phyloP scores from a whole-genome alignment of 1,140 invertebrate genomes.

The Danaus plexippus region DNA sequence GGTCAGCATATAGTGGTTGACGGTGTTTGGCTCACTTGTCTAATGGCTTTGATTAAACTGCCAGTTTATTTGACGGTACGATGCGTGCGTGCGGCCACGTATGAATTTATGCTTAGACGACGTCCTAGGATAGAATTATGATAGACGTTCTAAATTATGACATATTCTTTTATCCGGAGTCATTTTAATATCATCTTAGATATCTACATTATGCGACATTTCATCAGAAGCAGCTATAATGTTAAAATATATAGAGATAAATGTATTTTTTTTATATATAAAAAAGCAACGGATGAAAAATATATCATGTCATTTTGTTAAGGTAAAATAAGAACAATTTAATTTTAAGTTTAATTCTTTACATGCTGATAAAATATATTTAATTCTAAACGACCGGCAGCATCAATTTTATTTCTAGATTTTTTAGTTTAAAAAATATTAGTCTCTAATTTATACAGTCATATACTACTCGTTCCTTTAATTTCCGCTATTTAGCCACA shows the following conservation, averaged over 20 bases:
- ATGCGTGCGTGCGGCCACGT: conserved; percentile 63
- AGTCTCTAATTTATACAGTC: no score
- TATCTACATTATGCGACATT: neutral
- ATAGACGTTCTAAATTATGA: conserved; percentile 30
- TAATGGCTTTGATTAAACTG: conserved; percentile 71
- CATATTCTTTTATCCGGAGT: conserved; percentile 4
- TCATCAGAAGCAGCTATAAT: no score
- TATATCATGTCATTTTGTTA: no score
- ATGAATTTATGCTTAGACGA: conserved; percentile 68
- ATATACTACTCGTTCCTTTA: no score
- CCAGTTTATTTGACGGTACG: conserved; percentile 71
- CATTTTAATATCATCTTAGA: neutral
- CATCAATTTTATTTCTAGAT: no score
- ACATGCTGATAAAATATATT: no score
- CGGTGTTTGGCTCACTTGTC: conserved; percentile 68
- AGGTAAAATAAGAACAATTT: no score
- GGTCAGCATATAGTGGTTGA: conserved; percentile 39
- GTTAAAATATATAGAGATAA: neutral
- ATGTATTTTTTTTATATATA: neutral
- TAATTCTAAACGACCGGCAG: no score
- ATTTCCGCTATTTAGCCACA: no score
- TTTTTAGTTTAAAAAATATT: no score
- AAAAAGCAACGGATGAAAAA: neutral
- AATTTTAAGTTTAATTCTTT: no score
- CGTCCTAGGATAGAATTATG: conserved; percentile 54